Base-by-base conservation (phyloP, 2,113 vertebrate genomes). In the Saccopteryx bilineata region DNA sequence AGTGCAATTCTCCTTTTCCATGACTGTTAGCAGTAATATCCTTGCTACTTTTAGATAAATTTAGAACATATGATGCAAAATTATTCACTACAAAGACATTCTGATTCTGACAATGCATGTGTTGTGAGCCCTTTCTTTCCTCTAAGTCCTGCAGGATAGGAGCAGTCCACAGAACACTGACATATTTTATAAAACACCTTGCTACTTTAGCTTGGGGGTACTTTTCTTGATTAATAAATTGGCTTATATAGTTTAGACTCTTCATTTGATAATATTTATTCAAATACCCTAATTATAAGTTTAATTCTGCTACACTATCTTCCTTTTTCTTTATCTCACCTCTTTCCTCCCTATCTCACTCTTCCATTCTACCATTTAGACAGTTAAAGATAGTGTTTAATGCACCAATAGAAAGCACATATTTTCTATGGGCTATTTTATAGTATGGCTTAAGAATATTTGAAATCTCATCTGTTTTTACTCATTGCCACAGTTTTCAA, bases 21-120 rank as follows among this genome's bases (percentile, higher is more conserved):
- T 85, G 65, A 81, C 14, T 56, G 82, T 33, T 88, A 83, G 31
- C 5, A 82, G 28, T 95, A 91, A 71, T 93, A 79, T 1, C 79
- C 50, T 65, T 69, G 48, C 88, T 68, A 95, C 8, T 87, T 85
- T 33, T 12, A 68, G 50, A 94, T 81, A 82, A 92, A 94, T 78
- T 88, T 88, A 78, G 66, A 50, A 54, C 54, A 92, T 76, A 39
- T 72, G 54, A 81, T 92, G 39, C 39, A 76, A 95, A 92, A 87
- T 72, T 12, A 72, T 54, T 75, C 15, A 79, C 15, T 78, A 79
- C 52, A 96, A 95, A 93, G 50, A 26, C 18, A 84, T 84, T 94
- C 17, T 92, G 66, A 85, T 94, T 85, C 52, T 81, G 54, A 88
- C 76, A 92, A 58, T 61, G 52, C 9, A 9, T 24, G 17, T 69